phyloP scores from a whole-genome alignment of 2,888 invertebrate species.

The Nephrotoma appendiculata region DNA sequence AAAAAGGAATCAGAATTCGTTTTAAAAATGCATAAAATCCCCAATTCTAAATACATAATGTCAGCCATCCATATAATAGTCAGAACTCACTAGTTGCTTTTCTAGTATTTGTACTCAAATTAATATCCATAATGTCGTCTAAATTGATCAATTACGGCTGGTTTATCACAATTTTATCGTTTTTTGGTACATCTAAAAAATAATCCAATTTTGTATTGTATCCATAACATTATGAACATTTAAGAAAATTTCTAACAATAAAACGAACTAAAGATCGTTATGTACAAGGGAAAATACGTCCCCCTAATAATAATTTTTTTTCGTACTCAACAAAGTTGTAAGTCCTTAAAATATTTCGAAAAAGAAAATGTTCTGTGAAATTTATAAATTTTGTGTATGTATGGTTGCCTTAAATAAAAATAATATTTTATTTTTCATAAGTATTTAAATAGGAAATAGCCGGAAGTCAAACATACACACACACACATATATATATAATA shows the following conservation, averaged over 20 bases:
- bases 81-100: neutral
- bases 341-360: neutral
- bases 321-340: neutral
- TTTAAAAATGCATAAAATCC: too few relatives aligned
- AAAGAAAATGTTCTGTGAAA: neutral
- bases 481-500: neutral
- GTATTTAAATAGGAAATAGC: neutral
- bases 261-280: neutral
- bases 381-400: neutral
- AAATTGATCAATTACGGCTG: neutral
- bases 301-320: neutral
- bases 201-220: neutral
- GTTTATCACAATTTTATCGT: neutral
- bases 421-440: neutral
- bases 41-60: too few relatives aligned
- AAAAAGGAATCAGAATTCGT: too few relatives aligned
- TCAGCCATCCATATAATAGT: too few relatives aligned
- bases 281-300: neutral
- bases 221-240: neutral
- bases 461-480: neutral
- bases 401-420: neutral
- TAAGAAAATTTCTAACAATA: neutral
- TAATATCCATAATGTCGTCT: neutral
- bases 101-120: neutral
- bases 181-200: neutral